Base-by-base conservation (phyloP, 1,140 invertebrate genomes). In the Catajapyx aquilonaris region DNA sequence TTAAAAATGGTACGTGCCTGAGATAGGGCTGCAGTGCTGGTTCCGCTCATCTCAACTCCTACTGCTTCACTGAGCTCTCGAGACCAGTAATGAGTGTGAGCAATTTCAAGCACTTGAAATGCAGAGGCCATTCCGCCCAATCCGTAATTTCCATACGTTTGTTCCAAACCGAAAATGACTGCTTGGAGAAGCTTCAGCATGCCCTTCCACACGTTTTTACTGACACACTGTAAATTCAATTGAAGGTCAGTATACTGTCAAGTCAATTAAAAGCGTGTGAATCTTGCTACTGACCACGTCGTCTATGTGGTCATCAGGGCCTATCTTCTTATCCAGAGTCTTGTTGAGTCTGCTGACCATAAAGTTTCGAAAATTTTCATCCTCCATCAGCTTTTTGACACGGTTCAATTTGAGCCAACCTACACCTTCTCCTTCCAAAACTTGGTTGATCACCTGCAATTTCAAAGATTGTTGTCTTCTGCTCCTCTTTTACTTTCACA, bases 41-140 rank as follows among this genome's bases (percentile, higher is more conserved):
- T n/a, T n/a, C n/a, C n/a, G n/a, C 48, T 38, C 11, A 50, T 55
- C 35, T 65, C 61, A 18, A 64, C 59, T 19, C 50, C 55, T 32
- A 45, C 65, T 32, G 38, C 42, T 21, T 83, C 71, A 10, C 61
- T 60, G 1, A 79, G 52, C 51, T 94, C 88, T 52, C 85, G 83
- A 34, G 77, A 80, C 88, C 90, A 97, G 54, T 86, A 98, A 59
- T 98, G 93, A 0, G 93, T 98, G 57, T 98, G 91, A 2, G 90
- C 85, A 52, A 98, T 91, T 66, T 98, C 93, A 43, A 96, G 73
- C 32, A 97, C 64, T 59, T 94, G 88, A 56, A 90, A 93, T 10
- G 88, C 84, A 2, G 87, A 94, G 0, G 93, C 93, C 77, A 96
- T 91, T 17, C 95, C 95, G 36, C 91, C 90, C 0, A 90, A 65